phyloP scores from a whole-genome alignment of 2,113 vertebrate species.

The Sisor rabdophorus region DNA sequence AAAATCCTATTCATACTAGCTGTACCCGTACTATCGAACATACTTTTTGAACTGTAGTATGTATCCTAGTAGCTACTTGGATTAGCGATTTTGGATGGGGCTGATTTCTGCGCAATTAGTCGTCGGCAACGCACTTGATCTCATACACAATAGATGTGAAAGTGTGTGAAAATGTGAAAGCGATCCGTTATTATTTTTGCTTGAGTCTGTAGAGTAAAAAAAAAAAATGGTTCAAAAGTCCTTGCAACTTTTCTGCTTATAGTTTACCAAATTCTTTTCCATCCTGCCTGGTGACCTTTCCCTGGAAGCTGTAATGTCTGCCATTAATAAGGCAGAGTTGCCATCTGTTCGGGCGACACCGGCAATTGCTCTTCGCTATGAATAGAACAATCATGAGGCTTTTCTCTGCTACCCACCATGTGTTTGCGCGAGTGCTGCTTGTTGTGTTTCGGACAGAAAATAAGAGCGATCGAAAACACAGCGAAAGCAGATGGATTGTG shows the following conservation, averaged over 20 bases:
- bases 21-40: too few relatives aligned
- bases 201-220: neutral
- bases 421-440: slow-evolving; percentile 6
- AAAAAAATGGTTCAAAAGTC: slow-evolving; percentile 1
- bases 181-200: neutral
- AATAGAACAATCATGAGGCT: slow-evolving; percentile 39
- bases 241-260: neutral
- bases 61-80: too few relatives aligned
- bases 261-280: slow-evolving; percentile 1
- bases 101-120: slow-evolving; percentile 37
- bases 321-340: slow-evolving; percentile 40
- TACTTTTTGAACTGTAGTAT: too few relatives aligned
- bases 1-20: too few relatives aligned
- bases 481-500: slow-evolving; percentile 3
- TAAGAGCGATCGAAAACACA: neutral
- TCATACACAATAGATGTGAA: slow-evolving; percentile 37
- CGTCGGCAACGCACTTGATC: slow-evolving; percentile 53
- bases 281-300: slow-evolving; percentile 33
- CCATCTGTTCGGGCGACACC: slow-evolving; percentile 43
- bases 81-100: too few relatives aligned
- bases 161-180: neutral
- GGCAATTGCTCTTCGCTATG: slow-evolving; percentile 45
- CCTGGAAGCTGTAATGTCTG: slow-evolving; percentile 25
- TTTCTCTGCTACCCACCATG: slow-evolving; percentile 11
- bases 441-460: slow-evolving; percentile 30